Conservation (phyloP, 2,113 vertebrate species). For the Rana temporaria region DNA sequence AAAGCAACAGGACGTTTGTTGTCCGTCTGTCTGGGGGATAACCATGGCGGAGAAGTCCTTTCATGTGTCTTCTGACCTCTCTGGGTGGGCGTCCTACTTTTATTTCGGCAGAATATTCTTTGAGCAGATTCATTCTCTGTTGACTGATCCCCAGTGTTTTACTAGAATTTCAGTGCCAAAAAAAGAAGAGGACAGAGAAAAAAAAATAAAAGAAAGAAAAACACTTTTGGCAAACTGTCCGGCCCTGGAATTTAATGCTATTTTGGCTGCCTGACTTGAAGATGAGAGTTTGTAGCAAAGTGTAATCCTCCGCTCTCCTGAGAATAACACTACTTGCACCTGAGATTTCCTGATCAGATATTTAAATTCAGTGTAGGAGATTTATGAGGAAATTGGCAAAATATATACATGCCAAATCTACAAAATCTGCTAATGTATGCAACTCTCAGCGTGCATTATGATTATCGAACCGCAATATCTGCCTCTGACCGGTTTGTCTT, state of each 20-base stretch:
- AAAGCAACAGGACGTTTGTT: not conserved
- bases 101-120: constrained; percentile 12
- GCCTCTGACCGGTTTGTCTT: too few relatives aligned
- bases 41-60: not conserved
- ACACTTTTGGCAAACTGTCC: constrained; percentile 7
- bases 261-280: not conserved
- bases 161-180: constrained; percentile 30
- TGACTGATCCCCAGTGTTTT: constrained; percentile 11
- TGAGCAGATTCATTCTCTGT: not conserved
- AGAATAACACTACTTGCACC: not conserved
- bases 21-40: not conserved
- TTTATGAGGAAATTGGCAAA: too few relatives aligned
- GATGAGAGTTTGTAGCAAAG: not conserved
- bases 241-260: not conserved
- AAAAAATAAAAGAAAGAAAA: constrained; percentile 1
- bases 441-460: too few relatives aligned
- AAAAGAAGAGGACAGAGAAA: constrained; percentile 3
- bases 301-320: not conserved
- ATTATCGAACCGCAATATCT: too few relatives aligned
- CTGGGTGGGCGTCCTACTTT: constrained; percentile 3
- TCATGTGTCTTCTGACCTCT: not conserved
- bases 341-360: not conserved
- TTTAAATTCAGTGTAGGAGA: not conserved
- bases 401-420: too few relatives aligned
- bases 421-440: too few relatives aligned